Conservation (phyloP, 2,888 invertebrate species). For the Dasypogon diadema region DNA sequence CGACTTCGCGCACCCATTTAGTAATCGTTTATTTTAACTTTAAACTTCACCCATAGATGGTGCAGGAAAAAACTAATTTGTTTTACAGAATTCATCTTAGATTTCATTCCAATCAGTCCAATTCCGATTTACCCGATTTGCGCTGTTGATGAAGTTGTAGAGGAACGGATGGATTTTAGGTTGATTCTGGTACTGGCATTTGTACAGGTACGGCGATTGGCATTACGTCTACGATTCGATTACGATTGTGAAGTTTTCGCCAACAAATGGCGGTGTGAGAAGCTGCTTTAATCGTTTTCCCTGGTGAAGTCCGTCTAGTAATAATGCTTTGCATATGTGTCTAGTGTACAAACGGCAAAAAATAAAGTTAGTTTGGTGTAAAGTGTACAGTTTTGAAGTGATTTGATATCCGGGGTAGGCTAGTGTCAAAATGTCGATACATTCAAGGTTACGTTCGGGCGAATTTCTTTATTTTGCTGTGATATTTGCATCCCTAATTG, state of each 20-base stretch:
- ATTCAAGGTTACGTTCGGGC: conserved; percentile 41
- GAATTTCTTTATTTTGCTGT: conserved; percentile 26
- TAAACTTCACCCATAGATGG: no score
- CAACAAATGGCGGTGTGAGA: conserved; percentile 9
- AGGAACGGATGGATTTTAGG: no score
- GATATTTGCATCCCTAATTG: conserved; percentile 34
- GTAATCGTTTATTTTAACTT: no score
- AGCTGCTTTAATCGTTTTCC: not conserved
- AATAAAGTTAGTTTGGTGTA: conserved; percentile 19
- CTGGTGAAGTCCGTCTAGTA: not conserved
- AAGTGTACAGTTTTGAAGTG: not conserved
- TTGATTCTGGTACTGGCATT: no score
- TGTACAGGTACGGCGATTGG: no score
- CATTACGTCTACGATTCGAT: not conserved
- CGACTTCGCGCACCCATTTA: no score
- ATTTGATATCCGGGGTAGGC: not conserved
- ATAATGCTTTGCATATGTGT: not conserved
- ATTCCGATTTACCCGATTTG: no score
- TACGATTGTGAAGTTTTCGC: not conserved
- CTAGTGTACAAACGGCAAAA: not conserved
- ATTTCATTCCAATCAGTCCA: no score
- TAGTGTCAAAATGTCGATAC: conserved; percentile 47
- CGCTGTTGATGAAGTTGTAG: no score
- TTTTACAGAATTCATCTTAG: no score
- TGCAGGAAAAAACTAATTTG: no score